These are phyloP conservation scores for Corynorhinus townsendii DNA, from an alignment of 2,113 vertebrate genomes.

Conservation along the genomic window DNA sequence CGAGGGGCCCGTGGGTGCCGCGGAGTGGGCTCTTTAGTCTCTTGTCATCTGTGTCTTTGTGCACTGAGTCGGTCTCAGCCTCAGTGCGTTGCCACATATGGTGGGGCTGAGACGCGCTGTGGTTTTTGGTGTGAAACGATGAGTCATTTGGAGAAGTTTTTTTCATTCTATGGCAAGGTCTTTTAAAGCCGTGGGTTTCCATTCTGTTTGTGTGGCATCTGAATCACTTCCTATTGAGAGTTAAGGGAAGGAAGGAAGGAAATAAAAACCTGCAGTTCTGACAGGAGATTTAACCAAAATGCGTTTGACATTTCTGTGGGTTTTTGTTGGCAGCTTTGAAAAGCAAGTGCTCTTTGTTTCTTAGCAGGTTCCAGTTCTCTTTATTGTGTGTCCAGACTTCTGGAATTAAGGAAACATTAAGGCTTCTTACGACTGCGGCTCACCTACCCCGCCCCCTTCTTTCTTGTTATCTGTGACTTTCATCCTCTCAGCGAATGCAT, in stretches of 20 bases:
- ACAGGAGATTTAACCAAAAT: not conserved
- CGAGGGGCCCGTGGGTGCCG: fast-evolving
- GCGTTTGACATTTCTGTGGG: not conserved
- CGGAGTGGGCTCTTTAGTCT: not conserved
- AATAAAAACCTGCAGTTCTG: not conserved
- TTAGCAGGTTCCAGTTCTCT: not conserved
- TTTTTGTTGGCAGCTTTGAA: not conserved
- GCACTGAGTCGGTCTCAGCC: not conserved
- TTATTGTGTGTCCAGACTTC: not conserved
- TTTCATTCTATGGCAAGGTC: not conserved
- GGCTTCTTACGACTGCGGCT: not conserved
- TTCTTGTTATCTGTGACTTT: not conserved
- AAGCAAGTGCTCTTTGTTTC: not conserved
- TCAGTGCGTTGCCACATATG: not conserved
- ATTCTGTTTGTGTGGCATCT: not conserved
- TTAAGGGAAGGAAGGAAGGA: not conserved
- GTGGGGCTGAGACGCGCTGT: not conserved
- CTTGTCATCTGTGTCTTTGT: not conserved
- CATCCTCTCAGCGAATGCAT: not conserved
- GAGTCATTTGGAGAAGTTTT: not conserved
- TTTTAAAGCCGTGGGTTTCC: not conserved
- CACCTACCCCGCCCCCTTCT: fast-evolving
- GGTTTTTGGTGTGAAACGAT: not conserved
- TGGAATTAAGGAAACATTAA: not conserved
- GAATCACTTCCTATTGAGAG: not conserved